A percentile compares a stretch with the other conserved stretches of the same genome.
These are phyloP conservation scores for Benitochromis conjunctus DNA, from an alignment of 2,113 vertebrate species.

Conservation along the genomic window DNA sequence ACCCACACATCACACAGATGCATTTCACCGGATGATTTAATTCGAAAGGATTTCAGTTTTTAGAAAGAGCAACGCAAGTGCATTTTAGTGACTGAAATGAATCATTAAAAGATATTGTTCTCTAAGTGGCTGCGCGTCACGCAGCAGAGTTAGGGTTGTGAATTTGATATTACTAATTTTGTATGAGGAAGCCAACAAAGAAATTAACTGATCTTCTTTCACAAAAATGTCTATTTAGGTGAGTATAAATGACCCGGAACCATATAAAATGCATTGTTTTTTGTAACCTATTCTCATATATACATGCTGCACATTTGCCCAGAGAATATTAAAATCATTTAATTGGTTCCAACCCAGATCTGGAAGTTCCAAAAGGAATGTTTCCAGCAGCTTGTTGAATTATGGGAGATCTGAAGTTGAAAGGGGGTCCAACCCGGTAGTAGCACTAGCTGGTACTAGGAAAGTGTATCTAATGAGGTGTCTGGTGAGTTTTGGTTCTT, in stretches of 20 bases:
- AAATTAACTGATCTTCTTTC: background rate
- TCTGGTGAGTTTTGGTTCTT: background rate
- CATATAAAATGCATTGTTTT: background rate
- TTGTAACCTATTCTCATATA: background rate
- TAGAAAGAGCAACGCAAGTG: background rate
- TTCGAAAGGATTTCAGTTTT: constrained; percentile 16
- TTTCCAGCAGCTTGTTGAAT: too few relatives aligned
- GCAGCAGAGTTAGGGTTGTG: background rate
- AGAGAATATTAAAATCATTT: background rate
- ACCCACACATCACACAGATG: constrained; percentile 4
- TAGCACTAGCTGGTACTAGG: too few relatives aligned
- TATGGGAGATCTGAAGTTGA: too few relatives aligned
- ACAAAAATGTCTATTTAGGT: background rate
- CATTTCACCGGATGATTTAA: constrained; percentile 3
- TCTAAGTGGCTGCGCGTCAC: background rate
- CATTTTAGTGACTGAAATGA: constrained; percentile 10
- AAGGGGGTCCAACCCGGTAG: too few relatives aligned
- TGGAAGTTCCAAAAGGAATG: too few relatives aligned
- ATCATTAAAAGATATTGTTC: constrained; percentile 3
- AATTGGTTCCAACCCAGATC: background rate
- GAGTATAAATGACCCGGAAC: background rate
- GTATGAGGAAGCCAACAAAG: background rate
- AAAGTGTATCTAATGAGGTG: too few relatives aligned
- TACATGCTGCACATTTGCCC: background rate
- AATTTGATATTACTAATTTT: constrained; percentile 10